Evolutionary conservation across 1,140 invertebrate genomes (phyloP), one percentile per base, ranked within the genome.

Genomic region (Caenorhabditis tropicalis): DNA sequence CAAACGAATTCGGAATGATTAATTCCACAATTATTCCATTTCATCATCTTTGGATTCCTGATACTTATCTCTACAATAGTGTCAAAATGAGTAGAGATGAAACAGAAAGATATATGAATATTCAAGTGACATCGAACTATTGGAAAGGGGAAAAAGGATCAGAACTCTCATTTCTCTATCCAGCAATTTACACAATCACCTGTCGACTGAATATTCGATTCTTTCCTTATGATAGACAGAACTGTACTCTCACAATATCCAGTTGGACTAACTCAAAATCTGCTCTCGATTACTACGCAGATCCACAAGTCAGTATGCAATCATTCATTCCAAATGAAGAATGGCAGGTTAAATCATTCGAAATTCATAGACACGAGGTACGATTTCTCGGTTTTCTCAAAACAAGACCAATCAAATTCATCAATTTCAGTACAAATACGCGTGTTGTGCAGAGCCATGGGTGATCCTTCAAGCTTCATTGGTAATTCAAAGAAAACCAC

Each of bases 51-150:
- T 90, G 89, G 89, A 86, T 90, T 33, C 89, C 89, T 27, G 89
- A 90, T 74, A 90, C 89, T 16, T 90, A 90, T 58, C 79, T 89
- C 16, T 89, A 89, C 86, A 89, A 89, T 58, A 88, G 88, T 70
- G 89, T 90, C 19, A 89, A 89, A 74, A 90, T 90, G 89, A 87
- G 85, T 80, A 43, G 89, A 31, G 89, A 90, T 56, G 89, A 91
- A 81, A 90, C 89, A 21, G 89, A 90, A 81, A 51, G 89, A 79
- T 91, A 90, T 65, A 90, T 90, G 90, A 90, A 90, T 81, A 88
- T 90, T 27, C 79, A 87, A 27, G 90, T 87, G 9, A 87, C 89
- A 48, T 82, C 89, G 0, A 79, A 84, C 0, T 88, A 87, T 65
- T 88, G 88, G 88, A 86, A 90, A 49, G 88, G 90, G 19, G 43